phyloP scores from a whole-genome alignment of 2,888 invertebrate species.

The Poecilobothrus nobilitatus region DNA sequence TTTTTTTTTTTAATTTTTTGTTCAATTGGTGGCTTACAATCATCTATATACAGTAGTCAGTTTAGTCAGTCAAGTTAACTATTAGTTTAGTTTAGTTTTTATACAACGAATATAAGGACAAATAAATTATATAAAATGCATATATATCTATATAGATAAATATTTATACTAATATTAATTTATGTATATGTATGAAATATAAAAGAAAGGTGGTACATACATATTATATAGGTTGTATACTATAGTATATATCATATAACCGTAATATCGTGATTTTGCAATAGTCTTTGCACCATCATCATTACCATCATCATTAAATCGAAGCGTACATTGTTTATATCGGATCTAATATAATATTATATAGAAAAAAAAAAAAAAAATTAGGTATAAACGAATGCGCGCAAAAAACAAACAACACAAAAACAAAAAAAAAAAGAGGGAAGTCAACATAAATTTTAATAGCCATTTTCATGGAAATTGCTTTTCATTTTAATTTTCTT shows the following conservation, averaged over 20 bases:
- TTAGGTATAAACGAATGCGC: no score
- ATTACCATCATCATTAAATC: not conserved
- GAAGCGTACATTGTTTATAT: not conserved
- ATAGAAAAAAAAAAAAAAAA: not conserved
- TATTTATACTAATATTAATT: not conserved
- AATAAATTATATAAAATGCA: not conserved
- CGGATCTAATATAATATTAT: not conserved
- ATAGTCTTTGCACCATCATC: conserved; percentile 1
- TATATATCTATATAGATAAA: no score
- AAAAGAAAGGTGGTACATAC: not conserved
- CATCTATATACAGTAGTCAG: not conserved
- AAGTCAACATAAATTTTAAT: not conserved
- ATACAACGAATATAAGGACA: not conserved
- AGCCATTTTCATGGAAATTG: conserved; percentile 4
- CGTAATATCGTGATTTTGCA: conserved; percentile 4
- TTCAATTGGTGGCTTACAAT: no score
- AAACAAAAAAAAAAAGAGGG: not conserved
- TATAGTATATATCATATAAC: conserved; percentile 2
- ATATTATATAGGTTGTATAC: no score
- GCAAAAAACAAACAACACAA: no score
- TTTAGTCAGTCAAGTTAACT: not conserved
- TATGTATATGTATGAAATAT: not conserved
- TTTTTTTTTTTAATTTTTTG: no score
- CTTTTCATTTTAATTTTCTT: not conserved
- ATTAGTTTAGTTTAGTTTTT: not conserved